Base-by-base conservation (phyloP, 2,797 vertebrate species). In the Chelmon rostratus region DNA sequence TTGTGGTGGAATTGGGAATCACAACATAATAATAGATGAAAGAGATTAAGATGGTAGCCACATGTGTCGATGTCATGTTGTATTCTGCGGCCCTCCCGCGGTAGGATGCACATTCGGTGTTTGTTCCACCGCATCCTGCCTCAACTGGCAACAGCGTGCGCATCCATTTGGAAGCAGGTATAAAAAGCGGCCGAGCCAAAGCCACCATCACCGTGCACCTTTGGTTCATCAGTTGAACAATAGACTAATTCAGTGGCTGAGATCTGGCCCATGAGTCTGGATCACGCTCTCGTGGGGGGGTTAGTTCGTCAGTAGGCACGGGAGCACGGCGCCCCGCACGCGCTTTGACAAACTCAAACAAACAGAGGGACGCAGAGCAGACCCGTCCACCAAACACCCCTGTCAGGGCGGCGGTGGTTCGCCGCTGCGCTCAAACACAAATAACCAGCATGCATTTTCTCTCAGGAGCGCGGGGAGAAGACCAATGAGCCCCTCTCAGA, bases 271-370 rank as follows among this genome's bases (percentile, higher is more conserved):
- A 1, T 19, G 69, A 59, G 73, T 64, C 79, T 68, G 70, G 73
- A 83, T 71, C 79, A 68, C 1, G 15, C 78, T 81, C 28, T 40
- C 50, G 38, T 25, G 59, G 38, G 62, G 57, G 33, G 62, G 73
- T 68, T 46, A 16, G 66, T 75, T 40, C 68, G 84, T 80, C 73
- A 42, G 84, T 68, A 76, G 79, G 81, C 66, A 64, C 23, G 3
- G 79, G 76, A 66, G 81, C 81, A 28, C 40, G 1, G 78, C 68
- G 53, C 53, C 66, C 79, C 52, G 82, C 50, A 58, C 62, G n/a
- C 61, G 8, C 79, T 90, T 68, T 93, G 94, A 93, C 91, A 94
- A 90, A 91, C 82, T 90, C 91, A 95, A 95, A 94, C 93, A 95
- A 95, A 94, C 90, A 94, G 12, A 25, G 75, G 56, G 88, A 94